Evolutionary conservation across 2,113 vertebrate genomes (phyloP).

Genomic region (Pomatorhinus ruficollis): DNA sequence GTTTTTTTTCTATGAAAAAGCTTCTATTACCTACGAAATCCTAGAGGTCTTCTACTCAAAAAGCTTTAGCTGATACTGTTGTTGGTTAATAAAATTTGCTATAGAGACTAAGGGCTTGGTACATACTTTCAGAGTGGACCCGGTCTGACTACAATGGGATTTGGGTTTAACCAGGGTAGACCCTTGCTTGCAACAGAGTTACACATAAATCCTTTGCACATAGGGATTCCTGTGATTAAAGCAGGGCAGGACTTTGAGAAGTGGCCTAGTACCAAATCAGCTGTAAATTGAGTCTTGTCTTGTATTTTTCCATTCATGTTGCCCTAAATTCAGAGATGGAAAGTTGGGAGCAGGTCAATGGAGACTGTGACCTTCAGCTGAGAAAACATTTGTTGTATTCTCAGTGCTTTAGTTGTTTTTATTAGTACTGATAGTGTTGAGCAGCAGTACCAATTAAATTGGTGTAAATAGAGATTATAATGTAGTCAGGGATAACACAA

Average conservation of each 20-base stretch:
- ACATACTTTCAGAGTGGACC: neutral
- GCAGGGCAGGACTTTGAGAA: neutral
- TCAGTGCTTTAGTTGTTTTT: neutral
- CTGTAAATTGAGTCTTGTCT: neutral
- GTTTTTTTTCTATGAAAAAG: neutral
- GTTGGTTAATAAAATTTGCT: neutral
- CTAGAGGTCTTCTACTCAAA: neutral
- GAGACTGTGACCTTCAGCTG: neutral
- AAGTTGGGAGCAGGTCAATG: neutral
- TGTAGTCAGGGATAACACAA: slow-evolving; percentile 45
- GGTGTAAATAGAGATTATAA: slow-evolving; percentile 59
- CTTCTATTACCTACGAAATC: neutral
- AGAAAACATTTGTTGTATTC: neutral
- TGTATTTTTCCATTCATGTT: neutral
- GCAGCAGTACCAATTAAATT: slow-evolving; percentile 3
- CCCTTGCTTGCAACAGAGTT: neutral
- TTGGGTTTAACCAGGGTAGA: neutral
- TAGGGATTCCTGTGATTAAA: neutral
- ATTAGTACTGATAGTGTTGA: slow-evolving; percentile 2
- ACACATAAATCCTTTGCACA: neutral
- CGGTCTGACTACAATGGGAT: neutral
- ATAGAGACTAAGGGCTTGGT: neutral
- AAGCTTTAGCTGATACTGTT: neutral
- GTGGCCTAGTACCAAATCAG: neutral
- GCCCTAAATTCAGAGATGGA: neutral